Evolutionary conservation across 2,888 invertebrate genomes (phyloP).

Genomic region (Muschampia plurimacula): DNA sequence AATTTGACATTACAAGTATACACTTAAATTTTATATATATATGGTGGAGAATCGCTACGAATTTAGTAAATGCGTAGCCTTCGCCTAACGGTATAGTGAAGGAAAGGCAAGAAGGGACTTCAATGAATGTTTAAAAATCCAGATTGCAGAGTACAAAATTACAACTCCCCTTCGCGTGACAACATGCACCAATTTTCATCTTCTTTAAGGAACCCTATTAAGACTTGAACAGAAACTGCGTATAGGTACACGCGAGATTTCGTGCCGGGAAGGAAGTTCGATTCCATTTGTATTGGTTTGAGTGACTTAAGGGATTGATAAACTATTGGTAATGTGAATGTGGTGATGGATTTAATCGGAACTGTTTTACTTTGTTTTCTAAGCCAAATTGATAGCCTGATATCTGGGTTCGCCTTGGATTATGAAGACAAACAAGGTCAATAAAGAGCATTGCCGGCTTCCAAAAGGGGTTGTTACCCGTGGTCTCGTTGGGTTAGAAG

Average conservation of each 20-base stretch:
- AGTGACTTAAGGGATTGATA: neutral
- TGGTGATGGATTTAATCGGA: neutral
- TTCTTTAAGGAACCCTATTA: constrained; percentile 23
- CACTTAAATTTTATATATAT: too few species aligned
- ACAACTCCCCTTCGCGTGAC: constrained; percentile 25
- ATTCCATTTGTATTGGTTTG: constrained; percentile 14
- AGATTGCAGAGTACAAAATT: neutral
- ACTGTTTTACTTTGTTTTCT: neutral
- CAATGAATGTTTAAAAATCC: too few species aligned
- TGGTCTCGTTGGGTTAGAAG: too few species aligned
- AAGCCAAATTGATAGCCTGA: neutral
- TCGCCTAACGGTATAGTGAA: too few species aligned
- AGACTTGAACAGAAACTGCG: constrained; percentile 24
- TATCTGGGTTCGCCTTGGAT: neutral
- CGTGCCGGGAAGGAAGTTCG: constrained; percentile 22
- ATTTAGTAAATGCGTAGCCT: too few species aligned
- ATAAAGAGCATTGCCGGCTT: neutral
- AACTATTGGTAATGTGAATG: neutral
- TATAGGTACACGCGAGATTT: constrained; percentile 28
- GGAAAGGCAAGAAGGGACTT: too few species aligned
- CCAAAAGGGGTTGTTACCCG: too few species aligned
- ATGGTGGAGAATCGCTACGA: too few species aligned
- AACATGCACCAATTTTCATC: constrained; percentile 28
- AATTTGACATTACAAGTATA: too few species aligned
- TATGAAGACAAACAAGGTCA: neutral